Percentiles rank a stretch among this genome's conserved stretches.
These are phyloP conservation scores for Drosophila tripunctata DNA, from an alignment of 2,888 invertebrate genomes.

Conservation along the genomic window DNA sequence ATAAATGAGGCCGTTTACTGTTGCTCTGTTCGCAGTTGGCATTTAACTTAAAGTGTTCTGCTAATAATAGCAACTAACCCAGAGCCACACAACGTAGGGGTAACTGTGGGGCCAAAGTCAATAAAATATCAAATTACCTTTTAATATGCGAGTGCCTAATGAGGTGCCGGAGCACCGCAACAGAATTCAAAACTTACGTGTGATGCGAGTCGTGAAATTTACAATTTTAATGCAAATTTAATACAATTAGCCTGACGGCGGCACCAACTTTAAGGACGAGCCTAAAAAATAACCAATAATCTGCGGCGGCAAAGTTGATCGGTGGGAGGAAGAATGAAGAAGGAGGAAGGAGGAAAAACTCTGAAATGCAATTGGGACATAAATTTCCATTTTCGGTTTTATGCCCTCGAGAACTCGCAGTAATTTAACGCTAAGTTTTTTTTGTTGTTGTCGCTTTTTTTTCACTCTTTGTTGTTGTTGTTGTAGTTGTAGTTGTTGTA, in stretches of 20 bases:
- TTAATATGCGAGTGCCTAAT: constrained; percentile 55
- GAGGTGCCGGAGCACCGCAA: constrained; percentile 32
- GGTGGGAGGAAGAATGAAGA: background rate
- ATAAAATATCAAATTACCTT: constrained; percentile 68
- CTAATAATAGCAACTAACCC: constrained; percentile 4
- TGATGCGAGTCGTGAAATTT: constrained; percentile 49
- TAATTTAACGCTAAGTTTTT: constrained; percentile 78
- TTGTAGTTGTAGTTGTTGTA: constrained; percentile 19
- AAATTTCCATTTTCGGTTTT: constrained; percentile 78
- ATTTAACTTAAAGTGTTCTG: constrained; percentile 43
- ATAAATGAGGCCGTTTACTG: constrained; percentile 59
- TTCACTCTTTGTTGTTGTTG: constrained; percentile 11
- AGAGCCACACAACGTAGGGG: background rate
- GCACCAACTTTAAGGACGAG: constrained; percentile 35
- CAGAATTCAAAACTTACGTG: constrained; percentile 18
- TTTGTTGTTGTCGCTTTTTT: constrained; percentile 16
- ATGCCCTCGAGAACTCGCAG: constrained; percentile 75
- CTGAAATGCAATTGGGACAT: constrained; percentile 77
- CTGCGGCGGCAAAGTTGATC: constrained; percentile 51
- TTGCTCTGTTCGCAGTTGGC: constrained; percentile 25
- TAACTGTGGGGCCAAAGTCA: constrained; percentile 20
- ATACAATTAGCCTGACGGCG: constrained; percentile 61
- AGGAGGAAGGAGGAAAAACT: constrained; percentile 14
- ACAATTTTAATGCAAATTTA: constrained; percentile 70
- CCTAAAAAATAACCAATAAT: constrained; percentile 61